Conservation (phyloP, 2,113 vertebrate species). For the Arizona elegans region DNA sequence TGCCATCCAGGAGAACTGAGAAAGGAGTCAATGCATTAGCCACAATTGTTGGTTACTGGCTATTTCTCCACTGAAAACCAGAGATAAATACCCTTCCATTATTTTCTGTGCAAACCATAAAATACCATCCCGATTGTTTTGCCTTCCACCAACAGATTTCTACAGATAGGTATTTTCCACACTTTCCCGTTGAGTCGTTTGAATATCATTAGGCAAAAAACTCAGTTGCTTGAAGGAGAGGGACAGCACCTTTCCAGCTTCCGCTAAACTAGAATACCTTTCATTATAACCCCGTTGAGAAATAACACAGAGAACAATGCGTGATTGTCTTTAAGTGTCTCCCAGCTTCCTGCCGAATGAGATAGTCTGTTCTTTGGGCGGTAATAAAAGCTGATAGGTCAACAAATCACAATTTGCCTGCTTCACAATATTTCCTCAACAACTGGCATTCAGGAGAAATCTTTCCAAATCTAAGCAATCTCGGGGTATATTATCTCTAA, state of each 20-base stretch:
- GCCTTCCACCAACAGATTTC: not conserved
- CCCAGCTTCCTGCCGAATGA: not conserved
- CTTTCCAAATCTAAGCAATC: constrained; percentile 13
- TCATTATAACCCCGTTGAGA: constrained; percentile 23
- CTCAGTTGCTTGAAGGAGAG: not conserved
- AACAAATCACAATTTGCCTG: constrained; percentile 6
- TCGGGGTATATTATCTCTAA: constrained; percentile 16
- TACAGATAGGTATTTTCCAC: not conserved
- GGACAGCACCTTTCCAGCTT: not conserved
- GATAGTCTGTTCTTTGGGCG: constrained; percentile 9
- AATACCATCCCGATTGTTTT: not conserved
- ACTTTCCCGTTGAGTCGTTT: not conserved
- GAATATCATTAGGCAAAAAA: not conserved
- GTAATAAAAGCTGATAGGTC: constrained; percentile 19
- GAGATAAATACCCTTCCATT: not conserved
- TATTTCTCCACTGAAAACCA: not conserved
- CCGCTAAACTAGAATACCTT: constrained; percentile 11
- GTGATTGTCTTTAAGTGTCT: not conserved
- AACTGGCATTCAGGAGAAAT: constrained; percentile 10
- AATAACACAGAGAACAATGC: not conserved
- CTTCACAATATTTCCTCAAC: not conserved
- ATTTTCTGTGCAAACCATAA: not conserved
- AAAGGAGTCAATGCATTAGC: not conserved
- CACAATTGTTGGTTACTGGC: not conserved
- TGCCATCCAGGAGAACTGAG: not conserved